Evolutionary conservation across 30 jellyfish, hydroid and myxozoan species (phyloP).

Genomic region (Cassiopea andromeda): DNA sequence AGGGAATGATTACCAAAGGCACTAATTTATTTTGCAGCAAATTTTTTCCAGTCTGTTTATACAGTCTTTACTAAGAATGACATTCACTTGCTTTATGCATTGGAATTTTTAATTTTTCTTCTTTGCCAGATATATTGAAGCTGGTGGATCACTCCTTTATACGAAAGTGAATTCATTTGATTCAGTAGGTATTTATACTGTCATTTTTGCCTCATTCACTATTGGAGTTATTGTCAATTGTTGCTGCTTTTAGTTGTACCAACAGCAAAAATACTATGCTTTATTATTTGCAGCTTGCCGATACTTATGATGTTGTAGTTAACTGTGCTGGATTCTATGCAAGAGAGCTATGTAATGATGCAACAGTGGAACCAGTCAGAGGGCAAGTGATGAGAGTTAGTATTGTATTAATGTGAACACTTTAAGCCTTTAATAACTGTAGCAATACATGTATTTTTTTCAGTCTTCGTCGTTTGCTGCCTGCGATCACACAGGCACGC

Average conservation of each 20-base stretch:
- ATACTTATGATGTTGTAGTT: constrained; percentile 70
- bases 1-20: too few relatives aligned
- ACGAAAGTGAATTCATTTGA: constrained; percentile 34
- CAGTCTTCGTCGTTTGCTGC: too few relatives aligned
- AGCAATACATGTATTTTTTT: too few relatives aligned
- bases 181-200: constrained; percentile 8
- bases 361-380: constrained; percentile 68
- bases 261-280: background rate
- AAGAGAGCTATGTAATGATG: constrained; percentile 62
- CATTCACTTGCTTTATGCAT: background rate
- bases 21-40: too few relatives aligned
- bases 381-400: constrained; percentile 91
- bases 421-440: too few relatives aligned
- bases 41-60: too few relatives aligned
- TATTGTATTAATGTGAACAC: background rate
- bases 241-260: too few relatives aligned
- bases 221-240: too few relatives aligned
- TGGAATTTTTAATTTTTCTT: background rate
- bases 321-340: constrained; percentile 87
- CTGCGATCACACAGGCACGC: too few relatives aligned
- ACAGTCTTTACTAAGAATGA: too few relatives aligned
- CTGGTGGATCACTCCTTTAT: constrained; percentile 35
- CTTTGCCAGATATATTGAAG: constrained; percentile 19
- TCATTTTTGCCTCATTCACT: too few relatives aligned
- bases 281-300: constrained; percentile 26